Evolutionary conservation across 2,888 invertebrate species (phyloP).

Genomic region (Busseola fusca): DNA sequence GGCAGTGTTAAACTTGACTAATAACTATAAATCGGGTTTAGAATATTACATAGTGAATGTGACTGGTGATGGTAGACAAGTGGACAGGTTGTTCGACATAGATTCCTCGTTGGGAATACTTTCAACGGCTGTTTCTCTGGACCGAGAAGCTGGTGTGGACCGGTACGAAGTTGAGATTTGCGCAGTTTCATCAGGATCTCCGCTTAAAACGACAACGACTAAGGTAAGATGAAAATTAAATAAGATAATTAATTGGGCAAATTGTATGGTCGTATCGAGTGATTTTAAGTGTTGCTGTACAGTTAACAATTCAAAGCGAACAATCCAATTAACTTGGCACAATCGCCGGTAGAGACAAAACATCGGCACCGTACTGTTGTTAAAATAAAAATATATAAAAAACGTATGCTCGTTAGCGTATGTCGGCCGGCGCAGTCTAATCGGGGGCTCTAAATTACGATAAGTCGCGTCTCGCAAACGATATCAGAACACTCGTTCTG

Average conservation of each 20-base stretch:
- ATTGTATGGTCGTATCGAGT: slow-evolving; percentile 64
- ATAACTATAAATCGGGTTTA: slow-evolving; percentile 91
- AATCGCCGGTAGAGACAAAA: slow-evolving; percentile 84
- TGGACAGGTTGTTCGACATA: slow-evolving; percentile 96
- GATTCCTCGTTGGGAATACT: slow-evolving; percentile 96
- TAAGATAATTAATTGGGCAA: slow-evolving; percentile 63
- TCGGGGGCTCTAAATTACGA: slow-evolving; percentile 88
- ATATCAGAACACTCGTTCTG: slow-evolving; percentile 86
- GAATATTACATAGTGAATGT: slow-evolving; percentile 97
- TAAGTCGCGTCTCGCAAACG: slow-evolving; percentile 83
- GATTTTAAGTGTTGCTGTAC: slow-evolving; percentile 67
- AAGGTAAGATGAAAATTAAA: slow-evolving; percentile 91
- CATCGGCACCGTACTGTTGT: slow-evolving; percentile 82
- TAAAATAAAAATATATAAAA: slow-evolving; percentile 83
- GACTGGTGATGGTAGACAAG: slow-evolving; percentile 92
- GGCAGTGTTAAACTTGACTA: slow-evolving; percentile 94
- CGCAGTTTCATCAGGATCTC: slow-evolving; percentile 93
- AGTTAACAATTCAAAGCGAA: slow-evolving; percentile 71
- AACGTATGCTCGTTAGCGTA: slow-evolving; percentile 87
- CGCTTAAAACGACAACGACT: slow-evolving; percentile 93
- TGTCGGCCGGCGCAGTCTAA: slow-evolving; percentile 84
- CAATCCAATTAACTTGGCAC: slow-evolving; percentile 85
- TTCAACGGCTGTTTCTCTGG: slow-evolving; percentile 94
- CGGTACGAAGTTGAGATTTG: slow-evolving; percentile 95
- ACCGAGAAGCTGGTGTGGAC: slow-evolving; percentile 95